These are phyloP conservation scores for Micromesistius poutassou DNA, from an alignment of 2,797 vertebrate species.

Conservation along the genomic window DNA sequence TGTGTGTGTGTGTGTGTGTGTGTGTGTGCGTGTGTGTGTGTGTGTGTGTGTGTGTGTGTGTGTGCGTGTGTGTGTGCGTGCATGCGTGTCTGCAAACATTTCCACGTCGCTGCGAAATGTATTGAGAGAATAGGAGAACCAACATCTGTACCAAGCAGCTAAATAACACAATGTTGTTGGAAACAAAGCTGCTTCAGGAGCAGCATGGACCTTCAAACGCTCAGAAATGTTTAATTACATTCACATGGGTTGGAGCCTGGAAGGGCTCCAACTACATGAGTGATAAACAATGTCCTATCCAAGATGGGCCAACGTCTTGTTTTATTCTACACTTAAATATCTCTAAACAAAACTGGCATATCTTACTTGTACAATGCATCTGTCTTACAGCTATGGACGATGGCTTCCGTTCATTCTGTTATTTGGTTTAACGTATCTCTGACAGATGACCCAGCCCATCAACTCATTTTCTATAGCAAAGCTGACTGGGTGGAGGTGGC, in stretches of 20 bases:
- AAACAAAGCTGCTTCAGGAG: not conserved
- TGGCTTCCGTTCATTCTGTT: not conserved
- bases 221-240: not conserved
- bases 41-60: too few species aligned
- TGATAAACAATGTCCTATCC: not conserved
- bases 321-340: not conserved
- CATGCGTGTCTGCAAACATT: not conserved
- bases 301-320: not conserved
- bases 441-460: conserved; percentile 27
- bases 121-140: not conserved
- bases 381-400: not conserved
- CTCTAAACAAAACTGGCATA: not conserved
- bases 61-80: too few species aligned
- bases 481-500: not conserved
- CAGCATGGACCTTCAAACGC: not conserved
- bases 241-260: not conserved
- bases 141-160: not conserved
- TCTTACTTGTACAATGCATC: not conserved
- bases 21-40: not conserved
- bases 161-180: not conserved
- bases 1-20: too few species aligned
- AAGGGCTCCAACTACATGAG: not conserved
- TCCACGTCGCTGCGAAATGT: not conserved
- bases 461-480: conserved; percentile 1
- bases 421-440: not conserved